Percentiles rank a stretch among this genome's conserved stretches.
Conservation (phyloP, 2,797 vertebrate genomes). For the Botia kubotai region DNA sequence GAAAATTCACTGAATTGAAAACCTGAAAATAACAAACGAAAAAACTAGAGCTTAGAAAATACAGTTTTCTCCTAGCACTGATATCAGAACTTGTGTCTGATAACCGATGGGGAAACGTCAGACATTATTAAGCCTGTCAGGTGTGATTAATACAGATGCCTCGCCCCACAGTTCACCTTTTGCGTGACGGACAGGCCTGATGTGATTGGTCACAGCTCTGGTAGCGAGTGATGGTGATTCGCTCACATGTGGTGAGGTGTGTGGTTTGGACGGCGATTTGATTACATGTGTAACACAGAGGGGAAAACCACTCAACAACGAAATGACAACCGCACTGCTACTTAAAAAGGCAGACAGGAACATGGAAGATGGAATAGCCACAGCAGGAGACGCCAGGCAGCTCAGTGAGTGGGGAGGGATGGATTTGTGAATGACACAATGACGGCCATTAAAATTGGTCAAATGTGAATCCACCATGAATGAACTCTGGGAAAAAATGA, state of each 20-base stretch:
- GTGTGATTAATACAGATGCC: constrained; percentile 62
- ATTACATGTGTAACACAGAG: constrained; percentile 69
- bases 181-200: constrained; percentile 44
- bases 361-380: constrained; percentile 41
- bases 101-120: constrained; percentile 56
- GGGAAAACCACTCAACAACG: constrained; percentile 59
- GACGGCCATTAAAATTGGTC: constrained; percentile 21
- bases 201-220: constrained; percentile 58
- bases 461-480: constrained; percentile 6
- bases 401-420: constrained; percentile 10
- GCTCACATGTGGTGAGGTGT: constrained; percentile 68
- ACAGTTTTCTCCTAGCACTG: constrained; percentile 22
- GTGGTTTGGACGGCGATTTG: constrained; percentile 66
- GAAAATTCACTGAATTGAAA: not conserved
- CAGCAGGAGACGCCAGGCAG: constrained; percentile 30
- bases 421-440: constrained; percentile 22
- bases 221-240: constrained; percentile 56
- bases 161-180: constrained; percentile 54
- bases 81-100: constrained; percentile 53
- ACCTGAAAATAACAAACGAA: constrained; percentile 13
- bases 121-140: constrained; percentile 59
- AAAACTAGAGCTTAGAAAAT: constrained; percentile 48
- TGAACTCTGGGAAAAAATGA: constrained; percentile 43
- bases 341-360: constrained; percentile 48
- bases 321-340: constrained; percentile 52